These are phyloP conservation scores for Eilema caniola DNA, from an alignment of 2,888 invertebrate genomes.

Conservation along the genomic window DNA sequence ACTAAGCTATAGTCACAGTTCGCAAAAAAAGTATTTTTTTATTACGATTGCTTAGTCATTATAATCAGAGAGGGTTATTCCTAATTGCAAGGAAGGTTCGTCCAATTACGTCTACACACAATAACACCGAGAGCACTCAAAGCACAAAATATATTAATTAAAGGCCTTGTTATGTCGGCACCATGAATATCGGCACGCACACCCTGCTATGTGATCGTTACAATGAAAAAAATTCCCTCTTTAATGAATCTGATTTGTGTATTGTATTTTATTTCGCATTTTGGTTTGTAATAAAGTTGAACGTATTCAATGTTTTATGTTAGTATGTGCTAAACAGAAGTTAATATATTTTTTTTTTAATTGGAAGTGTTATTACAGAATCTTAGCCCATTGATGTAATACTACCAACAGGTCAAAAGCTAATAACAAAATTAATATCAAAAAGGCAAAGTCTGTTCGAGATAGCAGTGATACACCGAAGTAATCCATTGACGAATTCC, in stretches of 20 bases:
- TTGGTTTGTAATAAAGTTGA: background rate
- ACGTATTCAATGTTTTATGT: background rate
- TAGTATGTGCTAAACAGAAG: background rate
- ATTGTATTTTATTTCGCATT: background rate
- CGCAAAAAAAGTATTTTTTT: no score
- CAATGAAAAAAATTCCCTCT: background rate
- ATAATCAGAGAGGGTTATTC: no score
- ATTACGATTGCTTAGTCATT: no score
- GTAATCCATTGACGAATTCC: constrained; percentile 68
- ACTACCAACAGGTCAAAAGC: constrained; percentile 25
- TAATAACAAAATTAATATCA: constrained; percentile 37
- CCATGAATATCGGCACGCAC: background rate
- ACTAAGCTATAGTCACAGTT: no score
- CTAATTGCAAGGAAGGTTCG: background rate
- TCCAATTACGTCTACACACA: background rate
- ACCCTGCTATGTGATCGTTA: background rate
- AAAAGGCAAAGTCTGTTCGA: constrained; percentile 30
- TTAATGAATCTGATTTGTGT: background rate
- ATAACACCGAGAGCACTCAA: background rate
- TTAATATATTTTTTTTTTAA: background rate
- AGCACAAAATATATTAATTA: background rate
- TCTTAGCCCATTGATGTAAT: constrained; percentile 1
- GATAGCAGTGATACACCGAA: constrained; percentile 40
- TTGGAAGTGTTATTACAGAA: background rate
- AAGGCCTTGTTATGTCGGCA: background rate